Evolutionary conservation across 2,888 invertebrate genomes (phyloP), one percentile per base, ranked within the genome.

Genomic region (Litoditis marina): DNA sequence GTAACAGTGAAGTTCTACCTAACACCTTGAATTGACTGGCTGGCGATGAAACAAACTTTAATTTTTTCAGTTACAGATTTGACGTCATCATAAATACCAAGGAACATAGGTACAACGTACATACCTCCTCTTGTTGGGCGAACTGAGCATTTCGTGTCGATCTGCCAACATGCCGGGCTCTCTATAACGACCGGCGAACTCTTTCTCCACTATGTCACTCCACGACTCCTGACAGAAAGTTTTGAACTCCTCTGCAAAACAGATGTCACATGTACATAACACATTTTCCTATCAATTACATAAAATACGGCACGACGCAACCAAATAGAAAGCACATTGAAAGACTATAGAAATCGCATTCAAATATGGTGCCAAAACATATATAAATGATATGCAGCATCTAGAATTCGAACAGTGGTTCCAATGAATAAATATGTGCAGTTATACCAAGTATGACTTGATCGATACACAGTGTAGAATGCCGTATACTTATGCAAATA

Each of bases 141-240:
- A 92, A 0, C 92, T 92, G 0, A 96, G 85, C 83, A 94, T 95
- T 75, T 93, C 92, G 84, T 94, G 94, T 49, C 95, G 86, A 75
- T 94, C 92, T 65, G 92, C 88, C 0, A 92, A 93, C 58, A 94
- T 88, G 56, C 92, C 94, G 0, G 95, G 94, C 83, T 92, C 91
- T n/a, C 94, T 88, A 42, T 69, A 61, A 16, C 56, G 36, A 13
- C 44, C 63, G 6, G 49, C 50, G 27, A 63, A 52, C 36, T 64
- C 65, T 36, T 65, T 60, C 49, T 74, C 70, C 59, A 74, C 69
- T 44, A 74, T 36, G 51, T 77, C 73, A 22, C 65, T 64, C 76
- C 76, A 77, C 8, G 67, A 60, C 57, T 28, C 52, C 49, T 5
- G 50, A 42, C 30, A 31, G 55, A 59, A 68, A 30, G 39, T 49